phyloP scores from a whole-genome alignment of 1,140 invertebrate genomes.

The Drosophila guanche region DNA sequence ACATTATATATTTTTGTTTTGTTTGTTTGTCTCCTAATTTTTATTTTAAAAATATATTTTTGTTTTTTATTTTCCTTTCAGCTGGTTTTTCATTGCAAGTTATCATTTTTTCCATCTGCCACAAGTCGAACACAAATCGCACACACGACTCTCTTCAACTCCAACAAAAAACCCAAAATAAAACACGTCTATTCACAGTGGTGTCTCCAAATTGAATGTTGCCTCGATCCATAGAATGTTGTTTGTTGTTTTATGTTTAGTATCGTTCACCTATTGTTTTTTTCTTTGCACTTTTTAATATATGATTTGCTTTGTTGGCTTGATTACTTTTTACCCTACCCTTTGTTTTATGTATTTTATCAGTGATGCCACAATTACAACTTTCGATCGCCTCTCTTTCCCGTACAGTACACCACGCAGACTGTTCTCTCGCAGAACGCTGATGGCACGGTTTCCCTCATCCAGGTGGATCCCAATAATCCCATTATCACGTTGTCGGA shows the following conservation, averaged over 20 bases:
- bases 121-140: conserved; percentile 10
- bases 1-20: conserved; percentile 12
- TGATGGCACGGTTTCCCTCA: conserved; percentile 97
- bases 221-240: no score
- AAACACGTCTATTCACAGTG: background rate
- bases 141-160: conserved; percentile 20
- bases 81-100: conserved; percentile 16
- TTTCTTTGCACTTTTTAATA: no score
- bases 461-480: conserved; percentile 97
- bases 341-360: background rate
- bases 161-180: background rate
- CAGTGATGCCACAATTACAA: no score
- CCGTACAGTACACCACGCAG: conserved; percentile 90
- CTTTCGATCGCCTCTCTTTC: conserved; percentile 8
- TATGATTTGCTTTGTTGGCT: no score
- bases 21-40: conserved; percentile 29
- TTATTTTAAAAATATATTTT: conserved; percentile 15
- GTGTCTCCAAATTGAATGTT: background rate
- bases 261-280: no score
- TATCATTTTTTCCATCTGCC: conserved; percentile 41
- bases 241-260: no score
- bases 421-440: conserved; percentile 98
- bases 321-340: conserved; percentile 1
- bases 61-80: background rate
- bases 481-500: conserved; percentile 97